Evolutionary conservation across 2,113 vertebrate genomes (phyloP).

Genomic region (Lontra canadensis): DNA sequence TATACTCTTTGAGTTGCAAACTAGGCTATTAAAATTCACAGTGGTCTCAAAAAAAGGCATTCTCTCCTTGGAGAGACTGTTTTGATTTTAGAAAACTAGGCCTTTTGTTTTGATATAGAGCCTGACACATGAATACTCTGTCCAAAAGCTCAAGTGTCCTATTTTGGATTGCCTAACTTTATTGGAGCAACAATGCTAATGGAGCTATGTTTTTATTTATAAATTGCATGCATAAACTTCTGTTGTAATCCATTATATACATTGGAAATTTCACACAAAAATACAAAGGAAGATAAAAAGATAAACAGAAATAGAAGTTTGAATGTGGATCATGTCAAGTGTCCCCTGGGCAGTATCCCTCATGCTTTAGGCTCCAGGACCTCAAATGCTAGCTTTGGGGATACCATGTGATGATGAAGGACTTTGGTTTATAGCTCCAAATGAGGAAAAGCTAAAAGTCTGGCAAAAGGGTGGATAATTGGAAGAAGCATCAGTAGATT

Average conservation of each 20-base stretch:
- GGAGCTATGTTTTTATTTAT: background rate
- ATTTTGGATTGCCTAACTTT: background rate
- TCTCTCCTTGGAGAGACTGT: background rate
- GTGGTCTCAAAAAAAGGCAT: background rate
- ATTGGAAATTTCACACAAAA: background rate
- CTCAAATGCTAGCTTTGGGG: background rate
- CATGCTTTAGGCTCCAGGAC: background rate
- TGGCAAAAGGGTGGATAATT: background rate
- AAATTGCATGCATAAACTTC: background rate
- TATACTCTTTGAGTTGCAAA: constrained; percentile 1
- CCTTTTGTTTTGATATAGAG: background rate
- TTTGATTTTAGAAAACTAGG: background rate
- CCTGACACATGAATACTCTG: background rate
- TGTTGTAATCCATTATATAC: background rate
- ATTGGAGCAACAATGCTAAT: background rate
- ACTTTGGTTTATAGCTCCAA: background rate
- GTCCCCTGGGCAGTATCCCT: fast-evolving
- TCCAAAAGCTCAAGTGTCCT: background rate
- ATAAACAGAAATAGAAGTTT: background rate
- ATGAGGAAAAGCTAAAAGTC: background rate
- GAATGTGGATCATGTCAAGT: background rate
- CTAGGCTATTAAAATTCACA: constrained; percentile 8
- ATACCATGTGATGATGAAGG: no score
- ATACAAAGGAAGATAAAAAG: background rate
- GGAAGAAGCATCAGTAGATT: background rate